Conservation (phyloP, 2,113 vertebrate genomes). For the Thamnaconus septentrionalis region DNA sequence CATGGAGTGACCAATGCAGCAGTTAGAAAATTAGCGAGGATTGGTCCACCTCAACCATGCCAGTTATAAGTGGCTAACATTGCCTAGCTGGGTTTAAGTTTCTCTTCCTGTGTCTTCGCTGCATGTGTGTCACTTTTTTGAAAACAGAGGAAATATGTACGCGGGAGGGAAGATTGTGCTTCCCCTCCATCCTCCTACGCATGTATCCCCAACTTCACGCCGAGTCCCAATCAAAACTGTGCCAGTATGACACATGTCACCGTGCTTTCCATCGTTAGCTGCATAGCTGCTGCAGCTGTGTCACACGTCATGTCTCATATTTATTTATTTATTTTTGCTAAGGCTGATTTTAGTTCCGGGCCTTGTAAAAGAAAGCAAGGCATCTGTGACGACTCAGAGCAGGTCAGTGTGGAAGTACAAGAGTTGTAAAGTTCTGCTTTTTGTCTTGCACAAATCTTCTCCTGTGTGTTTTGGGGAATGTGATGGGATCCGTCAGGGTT, state of each 20-base stretch:
- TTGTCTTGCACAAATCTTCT: not conserved
- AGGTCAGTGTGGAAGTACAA: not conserved
- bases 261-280: slow-evolving; percentile 50
- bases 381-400: not conserved
- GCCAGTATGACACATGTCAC: slow-evolving; percentile 31
- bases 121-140: not conserved
- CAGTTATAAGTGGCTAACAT: no score
- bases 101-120: not conserved
- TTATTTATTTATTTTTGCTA: slow-evolving; percentile 1
- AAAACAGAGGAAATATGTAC: slow-evolving; percentile 23
- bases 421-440: not conserved
- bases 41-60: no score
- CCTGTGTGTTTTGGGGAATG: not conserved
- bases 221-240: slow-evolving; percentile 32
- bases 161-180: slow-evolving; percentile 12
- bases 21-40: no score
- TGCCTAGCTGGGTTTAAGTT: not conserved
- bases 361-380: no score
- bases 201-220: slow-evolving; percentile 37
- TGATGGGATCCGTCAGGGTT: slow-evolving; percentile 9
- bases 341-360: not conserved
- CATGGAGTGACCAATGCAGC: no score
- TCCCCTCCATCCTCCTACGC: slow-evolving; percentile 47
- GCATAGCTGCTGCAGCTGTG: slow-evolving; percentile 1
- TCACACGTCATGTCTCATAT: not conserved